Base-by-base conservation (phyloP, 2,113 vertebrate genomes). In the Erinaceus europaeus region DNA sequence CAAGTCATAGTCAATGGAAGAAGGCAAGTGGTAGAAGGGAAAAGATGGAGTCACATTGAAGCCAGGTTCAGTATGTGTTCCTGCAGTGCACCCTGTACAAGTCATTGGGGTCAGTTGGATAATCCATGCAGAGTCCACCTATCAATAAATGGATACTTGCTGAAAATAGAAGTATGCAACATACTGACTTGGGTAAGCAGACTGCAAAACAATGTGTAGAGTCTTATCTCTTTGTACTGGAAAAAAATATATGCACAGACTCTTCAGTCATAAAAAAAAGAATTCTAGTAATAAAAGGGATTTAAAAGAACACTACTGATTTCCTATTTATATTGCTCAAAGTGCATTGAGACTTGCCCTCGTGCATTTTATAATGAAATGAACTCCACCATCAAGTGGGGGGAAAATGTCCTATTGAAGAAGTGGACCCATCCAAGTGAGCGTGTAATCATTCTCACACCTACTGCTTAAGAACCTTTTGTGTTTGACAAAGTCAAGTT, bases 401-500 rank as follows among this genome's bases (percentile, higher is more conserved):
- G 20, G 36, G 3, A 17, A 88, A 50, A 61, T 25, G 65, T 38
- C 64, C 81, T 73, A 46, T 81, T 75, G 75, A 93, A 92, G 40
- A 36, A 29, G 21, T 11, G 4, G n/a, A 74, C 0, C 2, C 20
- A 40, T n/a, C 53, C n/a, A 57, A n/a, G 18, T 50, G n/a, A 36
- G 57, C 67, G 21, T 32, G 50, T 12, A 72, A 32, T 57, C 61
- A 38, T 32, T 23, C 25, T 55, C 27, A 85, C 32, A 67, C 77
- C 29, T 46, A 23, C 77, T 84, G 38, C 71, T 85, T 74, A 94
- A 89, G 88, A 96, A 61, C 27, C 50, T 91, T 89, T 61, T 67
- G 78, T 67, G 50, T 75, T 77, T 94, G 46, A 94, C 79, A 90
- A 91, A 93, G 81, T 78, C 73, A n/a, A 65, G 78, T 92, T 95